A percentile compares a stretch with the other conserved stretches of the same genome.
These are phyloP conservation scores for Pempheris klunzingeri DNA, from an alignment of 2,797 vertebrate species.

Conservation along the genomic window DNA sequence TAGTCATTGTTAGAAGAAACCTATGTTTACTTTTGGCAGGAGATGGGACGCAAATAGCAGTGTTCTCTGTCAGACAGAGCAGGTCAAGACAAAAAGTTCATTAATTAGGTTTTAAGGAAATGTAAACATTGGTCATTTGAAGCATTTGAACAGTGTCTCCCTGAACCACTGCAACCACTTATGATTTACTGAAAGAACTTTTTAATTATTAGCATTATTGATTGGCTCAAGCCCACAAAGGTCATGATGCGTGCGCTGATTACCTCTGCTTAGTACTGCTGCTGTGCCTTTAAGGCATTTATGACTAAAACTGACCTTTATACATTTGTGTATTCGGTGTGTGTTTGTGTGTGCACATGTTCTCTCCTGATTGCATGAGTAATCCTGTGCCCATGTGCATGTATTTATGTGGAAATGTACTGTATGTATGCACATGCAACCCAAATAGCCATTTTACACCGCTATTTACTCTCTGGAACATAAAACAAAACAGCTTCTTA, in stretches of 20 bases:
- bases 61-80: neutral
- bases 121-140: no score
- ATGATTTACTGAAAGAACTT: neutral
- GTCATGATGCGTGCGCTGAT: neutral
- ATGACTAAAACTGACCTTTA: slow-evolving; percentile 12
- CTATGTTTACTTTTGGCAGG: neutral
- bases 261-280: neutral
- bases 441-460: slow-evolving; percentile 74
- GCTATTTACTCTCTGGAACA: slow-evolving; percentile 75
- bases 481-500: slow-evolving; percentile 80
- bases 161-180: neutral
- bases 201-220: neutral
- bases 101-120: no score
- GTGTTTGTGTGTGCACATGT: neutral
- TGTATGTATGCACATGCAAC: slow-evolving; percentile 72
- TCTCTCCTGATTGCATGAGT: slow-evolving; percentile 47
- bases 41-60: neutral
- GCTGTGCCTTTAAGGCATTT: neutral
- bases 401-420: slow-evolving; percentile 72
- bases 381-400: slow-evolving; percentile 69
- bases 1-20: neutral
- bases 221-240: neutral
- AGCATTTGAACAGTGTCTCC: neutral
- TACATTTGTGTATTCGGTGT: neutral
- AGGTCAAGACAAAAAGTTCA: no score